Conservation (phyloP, 2,113 vertebrate species). For the Barbus barbus region DNA sequence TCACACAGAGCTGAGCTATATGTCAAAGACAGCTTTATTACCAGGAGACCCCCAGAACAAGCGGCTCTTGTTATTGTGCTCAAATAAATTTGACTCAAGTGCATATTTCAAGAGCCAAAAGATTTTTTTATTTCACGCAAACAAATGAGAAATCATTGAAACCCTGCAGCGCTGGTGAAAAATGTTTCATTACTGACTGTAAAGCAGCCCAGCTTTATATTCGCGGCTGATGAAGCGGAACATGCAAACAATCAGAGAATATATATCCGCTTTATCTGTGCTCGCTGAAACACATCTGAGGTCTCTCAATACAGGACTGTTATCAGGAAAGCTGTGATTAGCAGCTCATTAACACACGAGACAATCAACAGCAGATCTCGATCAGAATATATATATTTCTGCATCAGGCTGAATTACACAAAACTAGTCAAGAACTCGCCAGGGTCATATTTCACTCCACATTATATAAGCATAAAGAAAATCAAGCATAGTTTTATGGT, state of each 20-base stretch:
- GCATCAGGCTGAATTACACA: not conserved
- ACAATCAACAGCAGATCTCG: not conserved
- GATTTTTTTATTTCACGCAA: not conserved
- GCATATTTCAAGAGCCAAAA: slow-evolving; percentile 5
- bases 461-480: not conserved
- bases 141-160: slow-evolving; percentile 13
- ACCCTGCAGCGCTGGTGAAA: not conserved
- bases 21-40: not conserved
- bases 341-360: slow-evolving; percentile 1
- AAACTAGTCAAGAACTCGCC: not conserved
- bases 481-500: not conserved
- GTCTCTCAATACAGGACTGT: not conserved
- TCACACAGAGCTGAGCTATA: not conserved
- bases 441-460: not conserved
- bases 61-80: not conserved
- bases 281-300: not conserved
- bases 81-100: not conserved
- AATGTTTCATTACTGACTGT: slow-evolving; percentile 23
- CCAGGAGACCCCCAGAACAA: not conserved
- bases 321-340: not conserved
- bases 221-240: not conserved
- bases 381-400: not conserved
- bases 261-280: slow-evolving; percentile 2
- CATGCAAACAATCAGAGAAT: not conserved
- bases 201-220: slow-evolving; percentile 9